Evolutionary conservation across 2,797 vertebrate genomes (phyloP), one percentile per base, ranked within the genome.

Genomic region (Enteromius viviparus): DNA sequence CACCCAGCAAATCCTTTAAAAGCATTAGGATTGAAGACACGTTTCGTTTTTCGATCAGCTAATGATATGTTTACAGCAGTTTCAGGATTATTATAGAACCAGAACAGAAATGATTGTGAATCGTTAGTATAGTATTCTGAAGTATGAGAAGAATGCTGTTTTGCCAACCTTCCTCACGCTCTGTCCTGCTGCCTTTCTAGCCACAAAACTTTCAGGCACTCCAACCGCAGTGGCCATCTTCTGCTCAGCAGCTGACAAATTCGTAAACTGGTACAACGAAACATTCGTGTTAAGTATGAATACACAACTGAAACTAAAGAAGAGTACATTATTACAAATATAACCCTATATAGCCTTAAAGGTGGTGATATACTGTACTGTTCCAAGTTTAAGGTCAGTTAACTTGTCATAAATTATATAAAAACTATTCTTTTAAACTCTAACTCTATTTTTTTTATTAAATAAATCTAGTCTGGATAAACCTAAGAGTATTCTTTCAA

Each of bases 181-280:
- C 92, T 98, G 97, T 75, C 98, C 97, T 8, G 97, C 97, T 51
- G 96, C 97, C 85, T 97, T 98, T 85, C 94, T 94, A 0, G 94
- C 95, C 51, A 99, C 91, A 37, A 96, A 97, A 82, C 97, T 97
- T 92, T 98, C 98, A 0, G 97, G 93, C 0, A 99, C 95, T 4
- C 98, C 98, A 14, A 98, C 89, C 40, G 92, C 88, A 1, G 94
- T 89, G 0, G 92, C 92, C 88, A 98, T 96, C 86, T 94, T 98
- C 91, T 97, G 97, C 89, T 99, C 98, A 29, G 94, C 87, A n/a
- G 90, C 89, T 17, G 96, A 96, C 85, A 99, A 91, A 76, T 94
- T 92, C 72, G 90, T 93, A 87, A 97, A 97, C 97, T 99, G 89
- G 0, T 80, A 84, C 0, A 62, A 40, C 45, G 2, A 42, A 10